Evolutionary conservation across 2,113 vertebrate genomes (phyloP).

Genomic region (Nothocercus julius): DNA sequence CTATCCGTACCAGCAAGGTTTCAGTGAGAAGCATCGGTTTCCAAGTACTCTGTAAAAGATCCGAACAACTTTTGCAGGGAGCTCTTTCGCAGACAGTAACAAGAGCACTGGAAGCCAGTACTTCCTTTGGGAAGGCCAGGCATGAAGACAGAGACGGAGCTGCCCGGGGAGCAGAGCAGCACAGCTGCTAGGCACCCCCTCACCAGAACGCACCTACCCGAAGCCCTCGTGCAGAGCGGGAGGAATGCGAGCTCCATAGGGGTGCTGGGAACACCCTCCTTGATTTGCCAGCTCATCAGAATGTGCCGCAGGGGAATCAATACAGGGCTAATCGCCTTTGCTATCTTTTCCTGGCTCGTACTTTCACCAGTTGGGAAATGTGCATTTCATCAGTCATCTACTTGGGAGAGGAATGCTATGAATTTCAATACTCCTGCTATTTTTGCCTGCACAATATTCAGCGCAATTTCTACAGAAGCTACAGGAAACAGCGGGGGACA

Average conservation of each 20-base stretch:
- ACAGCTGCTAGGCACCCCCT: not conserved
- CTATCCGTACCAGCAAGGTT: not conserved
- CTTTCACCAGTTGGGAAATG: constrained; percentile 50
- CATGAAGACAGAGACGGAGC: not conserved
- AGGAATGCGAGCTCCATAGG: constrained; percentile 18
- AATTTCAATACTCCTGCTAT: constrained; percentile 60
- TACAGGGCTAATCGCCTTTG: constrained; percentile 63
- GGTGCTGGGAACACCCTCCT: not conserved
- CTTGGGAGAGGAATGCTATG: constrained; percentile 30
- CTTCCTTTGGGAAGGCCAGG: not conserved
- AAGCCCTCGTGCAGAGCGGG: not conserved
- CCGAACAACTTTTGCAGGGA: not conserved
- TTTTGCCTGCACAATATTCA: constrained; percentile 59
- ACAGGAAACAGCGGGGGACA: constrained; percentile 44
- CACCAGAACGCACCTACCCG: not conserved
- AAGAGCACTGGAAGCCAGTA: not conserved
- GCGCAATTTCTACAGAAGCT: constrained; percentile 50
- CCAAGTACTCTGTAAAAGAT: not conserved
- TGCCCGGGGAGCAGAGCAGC: constrained; percentile 2
- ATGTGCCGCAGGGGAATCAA: constrained; percentile 51
- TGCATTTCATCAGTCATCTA: constrained; percentile 57
- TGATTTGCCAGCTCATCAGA: constrained; percentile 57
- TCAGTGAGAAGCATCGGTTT: not conserved
- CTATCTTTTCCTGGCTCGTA: constrained; percentile 43
- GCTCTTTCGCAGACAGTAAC: not conserved